A percentile compares a stretch with the other conserved stretches of the same genome.
These are phyloP conservation scores for Arenaria interpres DNA, from an alignment of 2,113 vertebrate genomes.

Conservation along the genomic window DNA sequence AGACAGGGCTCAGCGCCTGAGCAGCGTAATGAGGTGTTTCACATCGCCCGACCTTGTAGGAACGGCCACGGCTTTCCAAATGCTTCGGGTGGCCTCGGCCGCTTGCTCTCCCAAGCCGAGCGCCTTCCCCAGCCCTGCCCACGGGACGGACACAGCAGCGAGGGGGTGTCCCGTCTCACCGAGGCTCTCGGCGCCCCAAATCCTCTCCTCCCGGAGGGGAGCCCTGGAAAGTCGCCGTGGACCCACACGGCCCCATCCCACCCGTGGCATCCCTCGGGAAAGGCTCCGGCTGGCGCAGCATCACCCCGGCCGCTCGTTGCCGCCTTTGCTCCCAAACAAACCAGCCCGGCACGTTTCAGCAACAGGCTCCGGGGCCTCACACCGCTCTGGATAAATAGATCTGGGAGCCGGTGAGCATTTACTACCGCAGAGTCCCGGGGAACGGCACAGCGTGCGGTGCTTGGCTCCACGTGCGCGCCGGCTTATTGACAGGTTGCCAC, in stretches of 20 bases:
- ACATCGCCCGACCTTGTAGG: slow-evolving; percentile 56
- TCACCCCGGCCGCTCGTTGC: not conserved
- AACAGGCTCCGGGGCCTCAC: not conserved
- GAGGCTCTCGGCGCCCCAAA: fast-evolving
- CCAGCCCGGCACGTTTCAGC: fast-evolving
- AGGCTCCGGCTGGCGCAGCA: not conserved
- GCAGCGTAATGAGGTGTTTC: slow-evolving; percentile 63
- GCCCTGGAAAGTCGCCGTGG: fast-evolving
- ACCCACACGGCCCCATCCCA: fast-evolving
- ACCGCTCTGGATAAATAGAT: not conserved
- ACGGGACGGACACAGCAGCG: fast-evolving
- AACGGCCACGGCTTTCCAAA: not conserved
- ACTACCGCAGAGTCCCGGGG: not conserved
- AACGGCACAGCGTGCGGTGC: not conserved
- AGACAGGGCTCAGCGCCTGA: slow-evolving; percentile 44
- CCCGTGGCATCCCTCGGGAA: fast-evolving
- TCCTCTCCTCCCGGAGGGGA: fast-evolving
- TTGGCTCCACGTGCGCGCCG: not conserved
- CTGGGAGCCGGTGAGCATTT: not conserved
- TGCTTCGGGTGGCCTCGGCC: not conserved
- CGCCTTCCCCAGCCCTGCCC: fast-evolving
- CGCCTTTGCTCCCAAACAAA: not conserved
- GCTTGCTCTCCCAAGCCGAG: not conserved
- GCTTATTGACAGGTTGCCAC: not conserved
- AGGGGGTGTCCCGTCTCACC: fast-evolving